Percentiles rank a stretch among this genome's conserved stretches.
These are phyloP conservation scores for Drosophila tani DNA, from an alignment of 1,140 invertebrate genomes.

Conservation along the genomic window DNA sequence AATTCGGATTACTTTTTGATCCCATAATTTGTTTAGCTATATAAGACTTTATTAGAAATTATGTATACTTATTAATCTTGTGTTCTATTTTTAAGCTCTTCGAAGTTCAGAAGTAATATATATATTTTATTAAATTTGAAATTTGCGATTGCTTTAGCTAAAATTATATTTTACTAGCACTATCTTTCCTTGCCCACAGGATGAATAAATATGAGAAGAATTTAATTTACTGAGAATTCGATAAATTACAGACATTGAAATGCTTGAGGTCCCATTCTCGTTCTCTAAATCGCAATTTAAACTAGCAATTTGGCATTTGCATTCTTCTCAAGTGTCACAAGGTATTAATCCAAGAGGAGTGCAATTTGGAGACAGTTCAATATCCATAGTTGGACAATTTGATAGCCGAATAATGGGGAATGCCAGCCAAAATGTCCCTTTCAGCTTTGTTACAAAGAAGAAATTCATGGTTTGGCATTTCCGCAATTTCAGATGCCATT, in stretches of 20 bases:
- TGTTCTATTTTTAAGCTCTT: neutral
- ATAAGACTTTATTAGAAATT: no score
- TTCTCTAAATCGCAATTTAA: constrained; percentile 3
- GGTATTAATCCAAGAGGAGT: constrained; percentile 12
- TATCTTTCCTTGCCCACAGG: neutral
- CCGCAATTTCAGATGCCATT: constrained; percentile 52
- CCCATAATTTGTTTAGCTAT: neutral
- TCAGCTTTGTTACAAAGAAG: constrained; percentile 24
- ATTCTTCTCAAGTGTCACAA: constrained; percentile 9
- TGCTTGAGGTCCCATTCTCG: neutral
- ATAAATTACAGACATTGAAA: neutral
- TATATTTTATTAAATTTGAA: no score
- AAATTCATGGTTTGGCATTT: constrained; percentile 50
- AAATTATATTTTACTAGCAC: neutral
- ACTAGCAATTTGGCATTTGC: constrained; percentile 1
- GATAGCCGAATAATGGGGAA: constrained; percentile 15
- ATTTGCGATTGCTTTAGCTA: no score
- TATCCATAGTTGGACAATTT: constrained; percentile 28
- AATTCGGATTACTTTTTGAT: neutral
- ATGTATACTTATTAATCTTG: neutral
- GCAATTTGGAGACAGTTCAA: constrained; percentile 14
- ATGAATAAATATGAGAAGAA: neutral
- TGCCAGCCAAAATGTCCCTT: constrained; percentile 24
- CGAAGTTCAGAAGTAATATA: neutral
- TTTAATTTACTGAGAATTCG: neutral